Evolutionary conservation across 2,113 vertebrate species (phyloP), one percentile per base, ranked within the genome.

Genomic region (Pachyramphus minor): DNA sequence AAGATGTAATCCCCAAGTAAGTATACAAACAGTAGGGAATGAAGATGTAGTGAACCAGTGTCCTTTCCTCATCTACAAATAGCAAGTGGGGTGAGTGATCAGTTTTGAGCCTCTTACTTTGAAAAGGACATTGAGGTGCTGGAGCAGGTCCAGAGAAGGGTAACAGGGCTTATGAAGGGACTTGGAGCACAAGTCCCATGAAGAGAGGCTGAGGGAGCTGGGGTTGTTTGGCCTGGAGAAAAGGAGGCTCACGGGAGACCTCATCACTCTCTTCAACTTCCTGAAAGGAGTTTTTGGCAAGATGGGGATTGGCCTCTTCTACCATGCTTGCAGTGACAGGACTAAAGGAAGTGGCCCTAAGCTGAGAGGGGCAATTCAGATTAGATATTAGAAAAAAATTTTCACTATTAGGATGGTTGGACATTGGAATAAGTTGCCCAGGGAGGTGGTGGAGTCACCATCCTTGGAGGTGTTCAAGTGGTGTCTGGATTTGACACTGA

Each of bases 401-500:
- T 33, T n/a, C 20, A 6, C 2, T 3, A 12, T 76, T 62, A 41
- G n/a, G 5, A 42, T 76, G 14, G 11, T 41, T 9, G 41, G 47
- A 12, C n/a, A 41, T 23, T 56, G 72, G 35, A 49, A 27, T 27
- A 62, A 27, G 12, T 23, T 76, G 18, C 14, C 41, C 31, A 31
- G 21, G 21, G n/a, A 42, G 5, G 21, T 69, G 39, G 7, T 53
- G 55, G 39, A 44, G 7, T n/a, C 41, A 53, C 53, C n/a, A 31
- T 62, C 17, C 24, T 17, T 62, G 47, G 62, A 35, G 35, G 25
- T 35, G 6, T 15, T n/a, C 41, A 69, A 12, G 5, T 55, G 41
- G 4, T 0, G 0, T 21, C 49, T 76, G 68, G 14, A 23, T 62
- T 41, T 90, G 0, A 0, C 30, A 9, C 6, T 62, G 18, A 7